These are phyloP conservation scores for Euschistus heros DNA, from an alignment of 1,140 invertebrate genomes.

Conservation along the genomic window DNA sequence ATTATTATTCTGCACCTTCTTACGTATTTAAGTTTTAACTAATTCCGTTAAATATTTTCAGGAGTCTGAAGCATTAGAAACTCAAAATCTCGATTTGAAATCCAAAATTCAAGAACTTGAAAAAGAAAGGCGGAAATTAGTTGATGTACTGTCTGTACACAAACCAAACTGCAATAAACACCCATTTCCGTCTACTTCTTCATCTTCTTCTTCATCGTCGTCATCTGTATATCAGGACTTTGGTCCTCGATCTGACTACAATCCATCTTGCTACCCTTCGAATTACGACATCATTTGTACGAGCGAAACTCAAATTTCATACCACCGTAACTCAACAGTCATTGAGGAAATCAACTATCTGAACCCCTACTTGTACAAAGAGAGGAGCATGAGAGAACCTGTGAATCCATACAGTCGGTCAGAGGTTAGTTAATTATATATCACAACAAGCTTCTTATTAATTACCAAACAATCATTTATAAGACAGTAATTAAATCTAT, in stretches of 20 bases:
- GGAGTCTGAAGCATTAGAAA: slow-evolving; percentile 74
- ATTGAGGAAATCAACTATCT: neutral
- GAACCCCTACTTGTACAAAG: slow-evolving; percentile 1
- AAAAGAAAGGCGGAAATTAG: slow-evolving; percentile 55
- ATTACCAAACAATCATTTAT: too few relatives aligned
- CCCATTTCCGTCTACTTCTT: neutral
- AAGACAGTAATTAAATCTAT: too few relatives aligned
- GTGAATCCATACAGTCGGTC: neutral
- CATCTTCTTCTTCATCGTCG: neutral
- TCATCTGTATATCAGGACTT: slow-evolving; percentile 32
- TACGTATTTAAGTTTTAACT: neutral
- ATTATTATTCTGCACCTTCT: too few relatives aligned
- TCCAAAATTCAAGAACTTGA: slow-evolving; percentile 67
- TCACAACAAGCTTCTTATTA: too few relatives aligned
- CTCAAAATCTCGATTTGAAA: slow-evolving; percentile 77
- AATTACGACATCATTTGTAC: slow-evolving; percentile 5
- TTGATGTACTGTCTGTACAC: slow-evolving; percentile 63
- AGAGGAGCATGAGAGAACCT: neutral
- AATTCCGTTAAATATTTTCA: slow-evolving; percentile 37
- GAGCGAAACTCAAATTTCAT: neutral
- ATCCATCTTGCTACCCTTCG: neutral
- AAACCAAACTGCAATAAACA: slow-evolving; percentile 55
- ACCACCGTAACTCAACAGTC: neutral
- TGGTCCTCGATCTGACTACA: neutral
- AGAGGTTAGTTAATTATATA: neutral